Evolutionary conservation across 2,113 vertebrate genomes (phyloP).

Genomic region (Malurus alboscapulatus): DNA sequence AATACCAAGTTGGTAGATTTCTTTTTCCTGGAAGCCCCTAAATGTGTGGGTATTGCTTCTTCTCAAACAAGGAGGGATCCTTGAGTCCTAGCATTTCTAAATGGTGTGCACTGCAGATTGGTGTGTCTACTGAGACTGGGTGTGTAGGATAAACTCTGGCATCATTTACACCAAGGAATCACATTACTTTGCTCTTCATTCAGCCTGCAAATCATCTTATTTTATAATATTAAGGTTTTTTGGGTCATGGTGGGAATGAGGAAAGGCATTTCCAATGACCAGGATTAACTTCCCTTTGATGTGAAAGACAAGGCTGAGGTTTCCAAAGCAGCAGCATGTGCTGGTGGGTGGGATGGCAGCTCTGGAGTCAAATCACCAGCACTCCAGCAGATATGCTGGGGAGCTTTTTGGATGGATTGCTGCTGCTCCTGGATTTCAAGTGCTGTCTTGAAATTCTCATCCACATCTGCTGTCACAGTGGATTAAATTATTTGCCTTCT

Average conservation of each 20-base stretch:
- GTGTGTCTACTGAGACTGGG: rapidly evolving
- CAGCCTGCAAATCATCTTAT: not conserved
- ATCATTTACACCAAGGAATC: not conserved
- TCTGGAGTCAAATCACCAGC: not conserved
- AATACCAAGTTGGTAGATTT: not conserved
- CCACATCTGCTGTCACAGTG: not conserved
- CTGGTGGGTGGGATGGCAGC: not conserved
- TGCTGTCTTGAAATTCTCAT: not conserved
- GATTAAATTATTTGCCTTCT: not conserved
- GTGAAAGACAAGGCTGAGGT: not conserved
- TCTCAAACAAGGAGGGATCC: not conserved
- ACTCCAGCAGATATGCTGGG: not conserved
- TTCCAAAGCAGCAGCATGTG: not conserved
- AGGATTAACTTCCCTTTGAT: not conserved
- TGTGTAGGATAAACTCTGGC: not conserved
- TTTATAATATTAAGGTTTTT: not conserved
- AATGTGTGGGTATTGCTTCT: not conserved
- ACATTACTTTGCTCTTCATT: not conserved
- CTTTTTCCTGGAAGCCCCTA: not conserved
- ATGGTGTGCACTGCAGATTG: not conserved
- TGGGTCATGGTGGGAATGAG: not conserved
- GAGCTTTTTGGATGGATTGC: not conserved
- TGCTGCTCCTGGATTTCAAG: not conserved
- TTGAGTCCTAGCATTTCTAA: not conserved
- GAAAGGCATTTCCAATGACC: not conserved